Percentiles rank a stretch among this genome's conserved stretches.
phyloP scores from a whole-genome alignment of 2,888 invertebrate species.

The Drosophila fulvimacula region DNA sequence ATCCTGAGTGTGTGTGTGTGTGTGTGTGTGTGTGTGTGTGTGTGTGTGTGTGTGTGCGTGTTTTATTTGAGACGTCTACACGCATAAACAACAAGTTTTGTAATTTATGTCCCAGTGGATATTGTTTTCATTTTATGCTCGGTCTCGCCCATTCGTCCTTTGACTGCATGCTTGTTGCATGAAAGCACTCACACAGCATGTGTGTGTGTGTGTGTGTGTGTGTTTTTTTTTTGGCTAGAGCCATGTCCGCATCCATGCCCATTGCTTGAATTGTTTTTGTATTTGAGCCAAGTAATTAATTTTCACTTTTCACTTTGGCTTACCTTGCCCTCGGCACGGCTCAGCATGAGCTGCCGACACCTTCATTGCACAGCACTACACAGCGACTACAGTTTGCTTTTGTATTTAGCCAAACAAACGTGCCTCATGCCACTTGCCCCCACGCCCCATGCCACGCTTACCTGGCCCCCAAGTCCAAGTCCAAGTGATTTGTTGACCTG shows the following conservation, averaged over 20 bases:
- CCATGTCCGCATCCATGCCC: constrained; percentile 18
- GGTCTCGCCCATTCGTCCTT: constrained; percentile 28
- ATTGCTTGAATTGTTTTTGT: constrained; percentile 33
- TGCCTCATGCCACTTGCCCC: background rate
- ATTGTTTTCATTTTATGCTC: constrained; percentile 74
- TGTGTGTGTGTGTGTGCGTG: constrained; percentile 50
- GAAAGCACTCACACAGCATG: constrained; percentile 9
- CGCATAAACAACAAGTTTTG: constrained; percentile 74
- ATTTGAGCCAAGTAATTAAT: constrained; percentile 64
- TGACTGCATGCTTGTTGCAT: constrained; percentile 30
- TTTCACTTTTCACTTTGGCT: constrained; percentile 61
- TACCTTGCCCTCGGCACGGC: constrained; percentile 43
- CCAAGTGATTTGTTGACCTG: constrained; percentile 14
- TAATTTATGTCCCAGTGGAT: constrained; percentile 74
- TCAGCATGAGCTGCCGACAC: constrained; percentile 35
- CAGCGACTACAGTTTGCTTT: background rate
- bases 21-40: constrained; percentile 47
- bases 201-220: background rate
- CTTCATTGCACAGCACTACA: constrained; percentile 28
- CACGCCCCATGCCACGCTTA: background rate
- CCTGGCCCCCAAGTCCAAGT: background rate
- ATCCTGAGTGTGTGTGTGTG: constrained; percentile 42
- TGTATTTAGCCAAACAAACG: background rate
- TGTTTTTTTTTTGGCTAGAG: constrained; percentile 13
- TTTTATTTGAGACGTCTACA: constrained; percentile 68